These are phyloP conservation scores for Rhagoletis pomonella DNA, from an alignment of 1,140 invertebrate genomes.

Conservation along the genomic window DNA sequence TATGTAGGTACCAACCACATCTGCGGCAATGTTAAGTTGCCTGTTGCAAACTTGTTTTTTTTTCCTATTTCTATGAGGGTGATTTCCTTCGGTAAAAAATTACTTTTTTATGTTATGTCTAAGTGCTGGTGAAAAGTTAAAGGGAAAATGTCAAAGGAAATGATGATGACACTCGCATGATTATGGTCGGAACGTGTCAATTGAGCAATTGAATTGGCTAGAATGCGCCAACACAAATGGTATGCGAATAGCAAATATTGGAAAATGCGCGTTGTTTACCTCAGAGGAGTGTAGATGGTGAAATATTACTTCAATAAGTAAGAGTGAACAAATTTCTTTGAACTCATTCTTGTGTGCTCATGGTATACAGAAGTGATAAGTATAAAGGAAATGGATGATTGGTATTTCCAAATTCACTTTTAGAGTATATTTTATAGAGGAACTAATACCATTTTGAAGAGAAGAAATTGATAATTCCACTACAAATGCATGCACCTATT, in stretches of 20 bases:
- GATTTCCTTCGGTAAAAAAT: neutral
- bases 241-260: neutral
- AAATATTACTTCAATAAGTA: neutral
- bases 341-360: no score
- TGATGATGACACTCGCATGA: slow-evolving; percentile 52
- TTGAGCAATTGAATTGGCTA: neutral
- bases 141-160: slow-evolving; percentile 40
- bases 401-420: no score
- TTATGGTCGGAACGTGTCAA: slow-evolving; percentile 56
- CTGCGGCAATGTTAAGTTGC: neutral
- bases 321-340: no score
- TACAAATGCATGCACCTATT: no score
- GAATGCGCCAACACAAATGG: no score
- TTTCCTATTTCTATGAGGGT: neutral
- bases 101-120: neutral
- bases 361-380: no score
- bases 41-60: slow-evolving; percentile 8
- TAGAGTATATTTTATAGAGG: no score
- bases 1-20: neutral
- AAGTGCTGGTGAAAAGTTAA: slow-evolving; percentile 34
- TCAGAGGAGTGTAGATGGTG: neutral
- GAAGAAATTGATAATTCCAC: no score
- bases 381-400: no score
- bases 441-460: no score
- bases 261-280: neutral